Base-by-base conservation (phyloP, 1,140 invertebrate genomes). In the Teleogryllus occipitalis region DNA sequence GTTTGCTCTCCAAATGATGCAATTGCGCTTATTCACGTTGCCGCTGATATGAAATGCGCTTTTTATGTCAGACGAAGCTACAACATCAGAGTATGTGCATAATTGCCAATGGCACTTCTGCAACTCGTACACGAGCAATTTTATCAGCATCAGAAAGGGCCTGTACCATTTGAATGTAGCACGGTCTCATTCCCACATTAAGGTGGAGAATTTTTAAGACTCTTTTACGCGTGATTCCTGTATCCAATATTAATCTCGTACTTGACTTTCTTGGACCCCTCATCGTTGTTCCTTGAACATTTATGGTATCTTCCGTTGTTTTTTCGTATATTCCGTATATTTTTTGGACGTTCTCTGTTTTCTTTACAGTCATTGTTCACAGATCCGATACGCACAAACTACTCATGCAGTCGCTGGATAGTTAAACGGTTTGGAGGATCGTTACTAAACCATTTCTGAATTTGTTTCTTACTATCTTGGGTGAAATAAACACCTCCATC, bases 161-260 rank as follows among this genome's bases (percentile, higher is more conserved):
- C 27, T 39, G 27, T 39, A 39, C 5, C 27, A 39, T 39, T 39
- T 39, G 27, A 39, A 39, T 39, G 27, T 72, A 6, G 65, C 6
- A 72, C 65, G 6, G 65, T 6, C 6, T 72, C 65, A 72, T 72
- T 72, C 6, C n/a, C n/a, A n/a, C 2, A 72, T 72, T 6, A 6
- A 72, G 65, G 65, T 72, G 65, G 65, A 72, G 65, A 72, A 72
- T 72, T 72, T 72, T 72, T 6, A 72, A 72, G 65, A 72, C 65
- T 3, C 65, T 72, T 72, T 1, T 72, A 14, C 65, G 65, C 65
- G 65, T n/a, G 65, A 72, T 72, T 72, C 65, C 65, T 1, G 65
- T 72, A 3, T 72, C 65, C 65, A 72, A 72, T 72, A 6, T n/a
- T 72, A 6, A 72, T 72, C 65, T 72, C 65, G 65, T 72, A 72